phyloP scores from a whole-genome alignment of 2,888 invertebrate genomes.

The Drosophila emarginata region DNA sequence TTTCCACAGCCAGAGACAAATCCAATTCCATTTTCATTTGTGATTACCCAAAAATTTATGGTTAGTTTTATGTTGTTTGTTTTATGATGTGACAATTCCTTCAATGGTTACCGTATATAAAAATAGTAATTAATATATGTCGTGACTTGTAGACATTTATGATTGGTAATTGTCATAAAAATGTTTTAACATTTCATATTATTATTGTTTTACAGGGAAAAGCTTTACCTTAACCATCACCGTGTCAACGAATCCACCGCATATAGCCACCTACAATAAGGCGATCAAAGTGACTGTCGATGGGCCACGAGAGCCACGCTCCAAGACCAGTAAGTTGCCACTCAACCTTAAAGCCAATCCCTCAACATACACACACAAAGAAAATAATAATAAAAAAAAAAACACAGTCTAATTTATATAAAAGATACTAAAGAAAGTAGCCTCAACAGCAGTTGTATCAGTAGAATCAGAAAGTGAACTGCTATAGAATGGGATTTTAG shows the following conservation, averaged over 20 bases:
- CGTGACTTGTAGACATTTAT: slow-evolving; percentile 43
- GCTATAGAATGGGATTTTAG: background rate
- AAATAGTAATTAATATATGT: slow-evolving; percentile 29
- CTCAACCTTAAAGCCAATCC: slow-evolving; percentile 18
- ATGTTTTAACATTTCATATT: slow-evolving; percentile 35
- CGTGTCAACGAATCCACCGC: slow-evolving; percentile 96
- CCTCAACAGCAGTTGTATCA: background rate
- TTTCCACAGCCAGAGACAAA: too few relatives aligned
- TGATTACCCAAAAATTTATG: background rate
- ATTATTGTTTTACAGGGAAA: slow-evolving; percentile 89
- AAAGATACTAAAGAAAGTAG: too few relatives aligned
- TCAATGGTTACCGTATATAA: slow-evolving; percentile 1
- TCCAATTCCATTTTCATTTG: slow-evolving; percentile 6
- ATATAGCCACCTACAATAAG: slow-evolving; percentile 97
- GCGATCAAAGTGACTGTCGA: slow-evolving; percentile 99
- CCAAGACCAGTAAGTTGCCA: slow-evolving; percentile 91
- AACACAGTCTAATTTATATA: background rate
- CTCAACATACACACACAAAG: too few relatives aligned
- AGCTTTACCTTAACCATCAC: slow-evolving; percentile 98
- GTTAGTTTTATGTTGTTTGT: slow-evolving; percentile 4
- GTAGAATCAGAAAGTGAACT: background rate
- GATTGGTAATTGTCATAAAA: slow-evolving; percentile 41
- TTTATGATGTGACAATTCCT: slow-evolving; percentile 67
- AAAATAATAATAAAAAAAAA: too few relatives aligned
- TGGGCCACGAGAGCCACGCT: slow-evolving; percentile 97